Percentiles rank a stretch among this genome's conserved stretches.
These are phyloP conservation scores for Plebejus anna DNA, from an alignment of 2,888 invertebrate species.

Conservation along the genomic window DNA sequence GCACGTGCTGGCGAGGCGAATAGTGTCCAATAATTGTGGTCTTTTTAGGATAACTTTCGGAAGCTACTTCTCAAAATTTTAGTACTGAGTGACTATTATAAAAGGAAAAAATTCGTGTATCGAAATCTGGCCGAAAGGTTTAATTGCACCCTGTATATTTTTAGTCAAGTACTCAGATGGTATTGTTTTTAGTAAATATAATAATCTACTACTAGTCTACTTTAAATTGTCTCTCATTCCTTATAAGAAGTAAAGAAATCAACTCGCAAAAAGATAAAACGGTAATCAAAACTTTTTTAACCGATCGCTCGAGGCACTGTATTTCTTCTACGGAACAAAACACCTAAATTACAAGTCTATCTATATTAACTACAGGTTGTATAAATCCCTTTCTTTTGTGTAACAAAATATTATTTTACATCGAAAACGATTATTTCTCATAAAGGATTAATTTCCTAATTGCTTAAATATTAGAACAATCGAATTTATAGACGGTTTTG, in stretches of 20 bases:
- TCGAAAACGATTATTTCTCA: neutral
- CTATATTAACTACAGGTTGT: too few species aligned
- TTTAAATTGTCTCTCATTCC: neutral
- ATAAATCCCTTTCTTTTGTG: neutral
- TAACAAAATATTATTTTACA: conserved; percentile 2
- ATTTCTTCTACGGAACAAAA: neutral
- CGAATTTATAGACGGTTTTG: conserved; percentile 26
- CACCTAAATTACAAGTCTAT: neutral
- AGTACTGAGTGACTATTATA: too few species aligned
- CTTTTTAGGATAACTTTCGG: too few species aligned
- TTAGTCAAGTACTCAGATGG: too few species aligned
- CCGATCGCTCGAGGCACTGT: neutral
- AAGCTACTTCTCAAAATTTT: too few species aligned
- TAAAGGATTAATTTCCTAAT: conserved; percentile 20
- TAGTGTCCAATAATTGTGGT: too few species aligned
- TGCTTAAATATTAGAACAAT: conserved; percentile 26
- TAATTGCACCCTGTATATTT: too few species aligned
- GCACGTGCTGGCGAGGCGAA: too few species aligned
- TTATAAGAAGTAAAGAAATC: neutral
- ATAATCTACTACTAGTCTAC: too few species aligned
- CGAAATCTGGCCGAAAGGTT: too few species aligned
- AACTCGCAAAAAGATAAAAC: neutral
- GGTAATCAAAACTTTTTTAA: neutral
- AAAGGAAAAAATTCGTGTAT: too few species aligned
- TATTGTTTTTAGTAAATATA: too few species aligned